phyloP scores from a whole-genome alignment of 2,113 vertebrate genomes.

The Etheostoma spectabile region DNA sequence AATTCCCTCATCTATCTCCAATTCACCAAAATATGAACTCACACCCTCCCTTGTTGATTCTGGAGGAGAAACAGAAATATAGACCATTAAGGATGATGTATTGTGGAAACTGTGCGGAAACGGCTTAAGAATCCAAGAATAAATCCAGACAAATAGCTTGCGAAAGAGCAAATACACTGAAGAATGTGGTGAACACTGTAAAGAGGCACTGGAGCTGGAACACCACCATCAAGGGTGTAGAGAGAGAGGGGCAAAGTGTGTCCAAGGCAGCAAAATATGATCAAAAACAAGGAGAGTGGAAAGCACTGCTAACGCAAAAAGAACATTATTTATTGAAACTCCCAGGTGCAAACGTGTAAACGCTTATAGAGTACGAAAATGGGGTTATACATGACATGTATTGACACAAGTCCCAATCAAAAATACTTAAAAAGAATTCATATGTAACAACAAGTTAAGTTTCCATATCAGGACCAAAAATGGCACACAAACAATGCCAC shows the following conservation, averaged over 20 bases:
- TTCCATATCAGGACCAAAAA: conserved; percentile 3
- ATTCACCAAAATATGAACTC: conserved; percentile 55
- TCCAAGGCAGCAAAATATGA: conserved; percentile 41
- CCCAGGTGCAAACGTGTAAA: conserved; percentile 31
- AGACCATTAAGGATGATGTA: conserved; percentile 71
- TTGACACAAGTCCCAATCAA: not conserved
- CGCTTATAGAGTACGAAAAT: conserved; percentile 8
- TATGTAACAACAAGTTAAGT: not conserved
- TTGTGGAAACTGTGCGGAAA: conserved; percentile 69
- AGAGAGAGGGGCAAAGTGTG: conserved; percentile 41
- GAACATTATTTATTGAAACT: conserved; percentile 30
- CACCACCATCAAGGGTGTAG: not conserved
- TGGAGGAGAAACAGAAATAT: conserved; percentile 59
- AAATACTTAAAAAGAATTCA: not conserved
- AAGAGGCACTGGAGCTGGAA: conserved; percentile 46
- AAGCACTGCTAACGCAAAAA: conserved; percentile 15
- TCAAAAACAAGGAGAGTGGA: conserved; percentile 24
- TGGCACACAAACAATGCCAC: not conserved
- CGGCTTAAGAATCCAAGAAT: conserved; percentile 62
- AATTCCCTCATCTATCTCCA: conserved; percentile 59
- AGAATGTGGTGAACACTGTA: conserved; percentile 49
- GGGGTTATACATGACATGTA: conserved; percentile 14
- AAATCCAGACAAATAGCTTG: conserved; percentile 72
- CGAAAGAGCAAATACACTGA: conserved; percentile 46
- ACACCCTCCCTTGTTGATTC: conserved; percentile 37